These are phyloP conservation scores for Siniperca chuatsi DNA, from an alignment of 2,113 vertebrate genomes.

Conservation along the genomic window DNA sequence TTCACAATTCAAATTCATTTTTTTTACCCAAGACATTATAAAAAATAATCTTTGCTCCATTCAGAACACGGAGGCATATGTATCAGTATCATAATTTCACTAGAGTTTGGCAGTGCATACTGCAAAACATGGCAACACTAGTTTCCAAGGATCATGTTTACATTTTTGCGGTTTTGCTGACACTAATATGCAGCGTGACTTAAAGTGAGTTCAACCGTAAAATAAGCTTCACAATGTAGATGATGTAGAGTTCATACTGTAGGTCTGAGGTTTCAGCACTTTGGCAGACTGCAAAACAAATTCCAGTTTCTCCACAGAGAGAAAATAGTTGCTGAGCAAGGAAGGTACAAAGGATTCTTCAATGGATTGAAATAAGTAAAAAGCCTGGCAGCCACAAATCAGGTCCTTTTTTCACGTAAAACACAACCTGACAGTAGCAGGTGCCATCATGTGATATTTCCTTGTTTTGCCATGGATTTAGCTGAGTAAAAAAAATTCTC, in stretches of 20 bases:
- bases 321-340: not conserved
- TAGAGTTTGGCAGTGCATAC: not conserved
- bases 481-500: not conserved
- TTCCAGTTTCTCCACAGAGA: no score
- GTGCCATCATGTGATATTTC: constrained; percentile 6
- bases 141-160: constrained; percentile 20
- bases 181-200: not conserved
- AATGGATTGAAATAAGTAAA: not conserved
- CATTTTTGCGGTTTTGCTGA: constrained; percentile 13
- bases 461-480: constrained; percentile 19
- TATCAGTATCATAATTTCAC: not conserved
- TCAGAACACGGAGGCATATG: not conserved
- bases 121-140: not conserved
- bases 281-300: not conserved
- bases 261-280: not conserved
- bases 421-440: not conserved
- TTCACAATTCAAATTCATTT: not conserved
- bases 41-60: not conserved
- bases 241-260: not conserved
- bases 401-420: not conserved
- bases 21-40: not conserved
- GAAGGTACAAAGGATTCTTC: not conserved
- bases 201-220: not conserved
- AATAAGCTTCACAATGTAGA: not conserved
- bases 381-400: not conserved